Evolutionary conservation across 2,797 vertebrate genomes (phyloP), one percentile per base, ranked within the genome.

Genomic region (Oryzias sinensis): DNA sequence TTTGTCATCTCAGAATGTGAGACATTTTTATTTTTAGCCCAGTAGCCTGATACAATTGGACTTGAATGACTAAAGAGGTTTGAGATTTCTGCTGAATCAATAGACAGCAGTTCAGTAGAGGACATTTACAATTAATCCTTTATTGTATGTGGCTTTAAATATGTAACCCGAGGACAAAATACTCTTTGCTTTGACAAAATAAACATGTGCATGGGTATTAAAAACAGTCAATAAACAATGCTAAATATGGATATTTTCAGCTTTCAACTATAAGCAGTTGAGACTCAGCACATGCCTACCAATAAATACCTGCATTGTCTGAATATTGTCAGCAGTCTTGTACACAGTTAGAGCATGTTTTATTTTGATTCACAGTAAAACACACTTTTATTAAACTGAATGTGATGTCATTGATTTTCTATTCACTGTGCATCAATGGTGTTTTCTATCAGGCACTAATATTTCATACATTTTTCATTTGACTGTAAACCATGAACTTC

Each of bases 181-280:
- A 27, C 53, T 56, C 53, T 56, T 59, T 65, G 66, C 66, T 77
- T 43, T 25, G 24, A 52, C 55, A 58, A 53, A 49, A 61, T 44
- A 57, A 62, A 54, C 60, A 55, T 47, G 60, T 84, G 88, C 87
- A 88, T 82, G 86, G 85, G 77, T 79, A 56, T 69, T 64, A 47
- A 63, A 44, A 76, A 52, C 68, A 63, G 43, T 55, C 64, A 51
- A 50, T 49, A 57, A 57, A 56, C 37, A 52, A 27, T 56, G 56
- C 5, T 18, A 22, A 29, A 4, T 65, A 63, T 68, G 43, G 14
- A 74, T 76, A 72, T 53, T 56, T 54, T 70, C 54, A 48, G 64
- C 52, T 66, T 53, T 61, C 27, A 61, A 68, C 67, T 49, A 47
- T 58, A 37, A 59, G 29, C 14, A 46, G 37, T 25, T 53, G 17